phyloP scores from a whole-genome alignment of 2,113 vertebrate species.

The Daubentonia madagascariensis region DNA sequence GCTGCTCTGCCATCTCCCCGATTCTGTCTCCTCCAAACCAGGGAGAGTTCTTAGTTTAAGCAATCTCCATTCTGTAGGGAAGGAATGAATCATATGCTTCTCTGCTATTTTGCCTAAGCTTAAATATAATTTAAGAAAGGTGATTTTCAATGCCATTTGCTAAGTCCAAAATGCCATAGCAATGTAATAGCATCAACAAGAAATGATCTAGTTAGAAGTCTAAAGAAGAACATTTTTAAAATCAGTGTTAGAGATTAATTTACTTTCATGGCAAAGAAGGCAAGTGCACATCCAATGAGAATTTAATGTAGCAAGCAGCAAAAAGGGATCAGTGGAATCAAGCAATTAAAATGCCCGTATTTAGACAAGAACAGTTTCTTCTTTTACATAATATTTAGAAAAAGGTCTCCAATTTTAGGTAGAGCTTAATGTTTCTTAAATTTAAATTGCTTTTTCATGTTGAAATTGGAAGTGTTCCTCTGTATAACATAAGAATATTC shows the following conservation, averaged over 20 bases:
- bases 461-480: neutral
- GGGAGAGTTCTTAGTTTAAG: neutral
- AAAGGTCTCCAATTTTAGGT: constrained; percentile 10
- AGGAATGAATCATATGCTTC: neutral
- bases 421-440: neutral
- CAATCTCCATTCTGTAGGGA: neutral
- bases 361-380: constrained; percentile 52
- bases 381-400: constrained; percentile 12
- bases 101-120: neutral
- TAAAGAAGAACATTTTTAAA: constrained; percentile 21
- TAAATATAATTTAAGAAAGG: neutral
- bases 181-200: constrained; percentile 5
- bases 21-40: neutral
- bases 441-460: neutral
- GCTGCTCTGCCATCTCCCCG: neutral
- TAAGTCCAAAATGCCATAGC: neutral
- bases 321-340: constrained; percentile 1
- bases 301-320: constrained; percentile 46
- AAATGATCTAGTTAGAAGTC: constrained; percentile 4
- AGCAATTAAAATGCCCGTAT: constrained; percentile 31
- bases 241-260: neutral
- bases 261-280: constrained; percentile 21
- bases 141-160: constrained; percentile 24
- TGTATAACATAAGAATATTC: neutral
- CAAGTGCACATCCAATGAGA: constrained; percentile 30